A percentile compares a stretch with the other conserved stretches of the same genome.
phyloP scores from a whole-genome alignment of 2,113 vertebrate genomes.

The Paramisgurnus dabryanus region DNA sequence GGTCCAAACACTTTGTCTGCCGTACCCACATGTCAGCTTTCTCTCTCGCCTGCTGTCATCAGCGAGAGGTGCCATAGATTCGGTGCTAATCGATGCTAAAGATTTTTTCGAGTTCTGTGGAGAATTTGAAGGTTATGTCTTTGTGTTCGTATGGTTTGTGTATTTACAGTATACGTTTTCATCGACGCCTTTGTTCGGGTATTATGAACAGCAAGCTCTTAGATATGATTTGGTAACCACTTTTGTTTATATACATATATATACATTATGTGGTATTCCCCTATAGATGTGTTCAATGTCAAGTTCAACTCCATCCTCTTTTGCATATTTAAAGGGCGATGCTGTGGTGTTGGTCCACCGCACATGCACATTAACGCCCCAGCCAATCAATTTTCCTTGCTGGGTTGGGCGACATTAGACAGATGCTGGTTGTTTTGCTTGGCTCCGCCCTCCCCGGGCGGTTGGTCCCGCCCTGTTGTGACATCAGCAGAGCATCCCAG shows the following conservation, averaged over 20 bases:
- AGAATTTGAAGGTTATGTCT: slow-evolving; percentile 49
- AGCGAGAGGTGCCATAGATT: slow-evolving; percentile 47
- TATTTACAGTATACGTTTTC: slow-evolving; percentile 5
- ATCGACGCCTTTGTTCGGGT: not conserved
- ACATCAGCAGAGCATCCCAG: slow-evolving; percentile 64
- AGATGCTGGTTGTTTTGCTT: slow-evolving; percentile 19
- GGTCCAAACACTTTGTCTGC: slow-evolving; percentile 61
- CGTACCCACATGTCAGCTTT: slow-evolving; percentile 39
- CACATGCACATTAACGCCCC: slow-evolving; percentile 50
- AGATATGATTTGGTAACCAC: slow-evolving; percentile 10
- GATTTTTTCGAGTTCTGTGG: slow-evolving; percentile 44
- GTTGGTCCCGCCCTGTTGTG: slow-evolving; percentile 21
- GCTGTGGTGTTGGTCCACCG: slow-evolving; percentile 36
- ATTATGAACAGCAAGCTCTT: not conserved
- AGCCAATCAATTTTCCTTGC: slow-evolving; percentile 54
- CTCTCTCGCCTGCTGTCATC: slow-evolving; percentile 36
- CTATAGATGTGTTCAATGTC: not conserved
- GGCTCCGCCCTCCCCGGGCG: slow-evolving; percentile 30
- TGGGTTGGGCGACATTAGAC: slow-evolving; percentile 43
- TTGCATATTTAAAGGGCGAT: slow-evolving; percentile 40
- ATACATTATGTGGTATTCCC: not conserved
- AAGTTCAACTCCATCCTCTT: slow-evolving; percentile 5
- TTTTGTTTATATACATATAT: too few relatives aligned
- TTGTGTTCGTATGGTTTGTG: slow-evolving; percentile 1
- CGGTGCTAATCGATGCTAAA: slow-evolving; percentile 45